These are phyloP conservation scores for Pseudorectes ferrugineus DNA, from an alignment of 2,113 vertebrate genomes.

Conservation along the genomic window DNA sequence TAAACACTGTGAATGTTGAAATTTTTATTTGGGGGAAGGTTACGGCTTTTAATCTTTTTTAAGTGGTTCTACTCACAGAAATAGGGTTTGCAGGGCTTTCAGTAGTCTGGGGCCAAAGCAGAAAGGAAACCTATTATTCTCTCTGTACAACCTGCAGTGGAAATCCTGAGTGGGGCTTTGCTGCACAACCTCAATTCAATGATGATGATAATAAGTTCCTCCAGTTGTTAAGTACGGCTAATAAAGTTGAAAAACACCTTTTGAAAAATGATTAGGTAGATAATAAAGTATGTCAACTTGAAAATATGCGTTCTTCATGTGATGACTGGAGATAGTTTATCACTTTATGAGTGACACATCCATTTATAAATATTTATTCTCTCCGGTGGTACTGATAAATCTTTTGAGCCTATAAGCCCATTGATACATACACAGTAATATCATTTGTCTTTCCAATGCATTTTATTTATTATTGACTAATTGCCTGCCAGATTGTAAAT, in stretches of 20 bases:
- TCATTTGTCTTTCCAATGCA: slow-evolving; percentile 57
- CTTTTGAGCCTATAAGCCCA: slow-evolving; percentile 63
- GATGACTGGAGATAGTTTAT: slow-evolving; percentile 61
- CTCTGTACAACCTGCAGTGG: not conserved
- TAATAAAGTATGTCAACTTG: slow-evolving; percentile 59
- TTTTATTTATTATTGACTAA: slow-evolving; percentile 74
- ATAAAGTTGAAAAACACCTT: slow-evolving; percentile 64
- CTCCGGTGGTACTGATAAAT: slow-evolving; percentile 68
- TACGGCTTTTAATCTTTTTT: not conserved
- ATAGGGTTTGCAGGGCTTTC: not conserved
- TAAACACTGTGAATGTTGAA: not conserved
- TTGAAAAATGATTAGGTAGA: slow-evolving; percentile 66
- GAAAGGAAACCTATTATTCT: not conserved
- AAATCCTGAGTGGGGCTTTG: not conserved
- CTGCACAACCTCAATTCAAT: not conserved
- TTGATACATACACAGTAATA: slow-evolving; percentile 57
- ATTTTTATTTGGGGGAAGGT: not conserved
- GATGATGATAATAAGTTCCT: slow-evolving; percentile 22
- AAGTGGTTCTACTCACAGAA: not conserved
- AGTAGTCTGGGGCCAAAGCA: not conserved
- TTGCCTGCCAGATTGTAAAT: slow-evolving; percentile 77
- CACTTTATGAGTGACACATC: slow-evolving; percentile 52
- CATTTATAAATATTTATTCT: slow-evolving; percentile 71
- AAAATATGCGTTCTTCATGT: slow-evolving; percentile 63
- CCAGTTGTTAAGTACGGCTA: slow-evolving; percentile 43